These are phyloP conservation scores for Prosapia bicincta DNA, from an alignment of 2,888 invertebrate genomes.

Conservation along the genomic window DNA sequence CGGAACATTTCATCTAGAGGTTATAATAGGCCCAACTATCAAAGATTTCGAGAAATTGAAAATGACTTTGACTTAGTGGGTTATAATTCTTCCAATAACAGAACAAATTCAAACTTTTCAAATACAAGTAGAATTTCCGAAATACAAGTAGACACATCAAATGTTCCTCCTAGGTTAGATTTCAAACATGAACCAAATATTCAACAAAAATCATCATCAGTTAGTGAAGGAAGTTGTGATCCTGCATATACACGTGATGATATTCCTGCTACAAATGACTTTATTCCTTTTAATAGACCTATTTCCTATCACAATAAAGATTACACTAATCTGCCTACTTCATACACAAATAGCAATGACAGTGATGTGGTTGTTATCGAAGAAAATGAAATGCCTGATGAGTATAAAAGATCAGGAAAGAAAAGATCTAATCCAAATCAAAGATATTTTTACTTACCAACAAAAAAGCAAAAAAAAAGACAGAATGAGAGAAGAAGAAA, in stretches of 20 bases:
- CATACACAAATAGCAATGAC: too few species aligned
- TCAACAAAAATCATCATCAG: too few species aligned
- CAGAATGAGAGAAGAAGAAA: not conserved
- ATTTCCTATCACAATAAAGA: not conserved
- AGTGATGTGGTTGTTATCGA: not conserved
- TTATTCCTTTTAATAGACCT: not conserved
- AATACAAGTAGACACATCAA: too few species aligned
- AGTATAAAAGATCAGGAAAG: not conserved
- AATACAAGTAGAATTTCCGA: too few species aligned
- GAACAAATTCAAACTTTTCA: too few species aligned
- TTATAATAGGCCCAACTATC: too few species aligned
- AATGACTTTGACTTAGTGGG: too few species aligned
- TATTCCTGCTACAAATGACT: not conserved
- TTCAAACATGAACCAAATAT: too few species aligned
- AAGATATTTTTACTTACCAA: not conserved
- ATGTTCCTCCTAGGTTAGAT: too few species aligned
- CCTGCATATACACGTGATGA: not conserved
- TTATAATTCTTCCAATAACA: too few species aligned
- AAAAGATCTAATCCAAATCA: not conserved
- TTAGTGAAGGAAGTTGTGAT: not conserved
- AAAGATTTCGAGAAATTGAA: too few species aligned
- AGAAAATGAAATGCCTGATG: not conserved
- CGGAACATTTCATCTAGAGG: too few species aligned
- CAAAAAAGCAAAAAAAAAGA: not conserved
- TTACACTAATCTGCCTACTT: not conserved